phyloP scores from a whole-genome alignment of 2,888 invertebrate species.

The Brenthis ino region DNA sequence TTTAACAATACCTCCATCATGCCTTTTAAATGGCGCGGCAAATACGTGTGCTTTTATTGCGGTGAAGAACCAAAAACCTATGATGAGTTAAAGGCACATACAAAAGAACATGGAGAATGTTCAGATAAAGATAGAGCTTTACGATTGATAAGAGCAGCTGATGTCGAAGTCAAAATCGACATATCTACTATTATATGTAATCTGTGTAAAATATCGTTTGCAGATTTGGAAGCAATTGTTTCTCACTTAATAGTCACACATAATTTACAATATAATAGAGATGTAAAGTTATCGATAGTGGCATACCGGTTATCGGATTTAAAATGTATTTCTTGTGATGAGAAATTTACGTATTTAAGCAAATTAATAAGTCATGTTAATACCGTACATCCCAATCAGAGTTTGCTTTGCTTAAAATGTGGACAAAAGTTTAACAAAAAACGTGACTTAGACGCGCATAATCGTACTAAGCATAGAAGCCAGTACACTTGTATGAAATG shows the following conservation, averaged over 20 bases:
- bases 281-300: constrained; percentile 55
- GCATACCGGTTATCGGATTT: constrained; percentile 60
- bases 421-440: constrained; percentile 62
- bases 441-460: constrained; percentile 58
- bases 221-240: constrained; percentile 53
- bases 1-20: constrained; percentile 70
- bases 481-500: constrained; percentile 48
- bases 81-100: constrained; percentile 61
- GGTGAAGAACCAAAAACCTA: constrained; percentile 52
- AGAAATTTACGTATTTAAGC: constrained; percentile 59
- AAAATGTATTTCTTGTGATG: constrained; percentile 58
- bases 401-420: constrained; percentile 63
- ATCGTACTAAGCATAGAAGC: constrained; percentile 54
- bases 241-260: constrained; percentile 64
- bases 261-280: constrained; percentile 57
- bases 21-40: constrained; percentile 71
- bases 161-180: constrained; percentile 66
- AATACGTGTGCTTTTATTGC: constrained; percentile 68
- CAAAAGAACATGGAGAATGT: constrained; percentile 59
- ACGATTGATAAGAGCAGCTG: constrained; percentile 58
- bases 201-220: constrained; percentile 59
- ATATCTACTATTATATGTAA: constrained; percentile 64
- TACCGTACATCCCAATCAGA: constrained; percentile 56
- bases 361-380: constrained; percentile 63
- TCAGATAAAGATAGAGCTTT: constrained; percentile 56